These are phyloP conservation scores for Chorisops tibialis DNA, from an alignment of 2,888 invertebrate genomes.

Conservation along the genomic window DNA sequence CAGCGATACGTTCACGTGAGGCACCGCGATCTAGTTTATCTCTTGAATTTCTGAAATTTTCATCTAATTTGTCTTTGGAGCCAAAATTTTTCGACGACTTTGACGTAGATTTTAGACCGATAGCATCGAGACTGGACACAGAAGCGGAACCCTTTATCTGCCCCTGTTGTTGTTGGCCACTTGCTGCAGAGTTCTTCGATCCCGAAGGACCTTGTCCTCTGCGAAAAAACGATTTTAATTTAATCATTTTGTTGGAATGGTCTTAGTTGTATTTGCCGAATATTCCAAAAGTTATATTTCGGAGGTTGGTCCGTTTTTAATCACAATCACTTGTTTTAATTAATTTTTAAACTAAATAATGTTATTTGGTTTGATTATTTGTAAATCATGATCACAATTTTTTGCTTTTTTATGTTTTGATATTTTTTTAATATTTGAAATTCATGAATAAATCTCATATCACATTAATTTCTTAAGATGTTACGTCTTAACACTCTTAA, in stretches of 20 bases:
- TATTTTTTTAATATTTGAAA: too few relatives aligned
- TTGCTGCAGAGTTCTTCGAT: conserved; percentile 37
- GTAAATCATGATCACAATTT: conserved; percentile 19
- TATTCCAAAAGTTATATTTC: neutral
- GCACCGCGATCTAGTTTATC: conserved; percentile 43
- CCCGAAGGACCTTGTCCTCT: conserved; percentile 68
- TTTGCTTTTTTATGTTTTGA: neutral
- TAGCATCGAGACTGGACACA: conserved; percentile 63
- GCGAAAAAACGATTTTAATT: conserved; percentile 88
- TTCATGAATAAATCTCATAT: conserved; percentile 6
- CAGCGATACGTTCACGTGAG: conserved; percentile 53
- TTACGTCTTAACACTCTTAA: too few relatives aligned
- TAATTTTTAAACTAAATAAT: too few relatives aligned
- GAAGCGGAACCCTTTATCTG: conserved; percentile 61
- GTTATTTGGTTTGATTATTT: conserved; percentile 1
- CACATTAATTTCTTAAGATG: conserved; percentile 12
- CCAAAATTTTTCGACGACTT: conserved; percentile 38
- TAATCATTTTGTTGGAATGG: conserved; percentile 69
- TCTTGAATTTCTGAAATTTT: conserved; percentile 34
- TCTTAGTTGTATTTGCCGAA: neutral
- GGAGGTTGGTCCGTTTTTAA: neutral
- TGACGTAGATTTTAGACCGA: conserved; percentile 55
- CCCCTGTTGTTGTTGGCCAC: conserved; percentile 7
- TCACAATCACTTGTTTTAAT: conserved; percentile 8
- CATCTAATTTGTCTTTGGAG: conserved; percentile 53